Evolutionary conservation across 2,113 vertebrate species (phyloP).

Genomic region (Panthera uncia): DNA sequence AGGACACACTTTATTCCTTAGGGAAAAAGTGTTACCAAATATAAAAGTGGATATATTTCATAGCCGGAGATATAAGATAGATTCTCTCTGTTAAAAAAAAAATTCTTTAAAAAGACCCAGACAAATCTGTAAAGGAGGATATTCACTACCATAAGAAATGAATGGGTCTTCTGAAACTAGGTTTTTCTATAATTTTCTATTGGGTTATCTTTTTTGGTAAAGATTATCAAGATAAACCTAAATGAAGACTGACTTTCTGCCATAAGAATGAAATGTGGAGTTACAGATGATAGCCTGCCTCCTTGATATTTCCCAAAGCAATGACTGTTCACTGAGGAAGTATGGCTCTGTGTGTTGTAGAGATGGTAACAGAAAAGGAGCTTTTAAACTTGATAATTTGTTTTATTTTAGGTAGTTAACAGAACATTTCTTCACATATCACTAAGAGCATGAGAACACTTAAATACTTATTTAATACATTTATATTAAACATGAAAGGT

Average conservation of each 20-base stretch:
- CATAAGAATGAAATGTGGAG: not conserved
- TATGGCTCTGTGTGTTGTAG: not conserved
- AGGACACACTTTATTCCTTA: not conserved
- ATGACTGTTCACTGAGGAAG: not conserved
- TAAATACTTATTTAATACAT: constrained; percentile 35
- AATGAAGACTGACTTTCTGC: not conserved
- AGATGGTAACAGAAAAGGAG: not conserved
- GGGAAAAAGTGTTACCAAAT: not conserved
- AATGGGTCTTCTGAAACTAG: not conserved
- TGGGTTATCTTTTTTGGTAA: not conserved
- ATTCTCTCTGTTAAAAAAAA: not conserved
- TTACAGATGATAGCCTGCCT: not conserved
- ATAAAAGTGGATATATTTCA: not conserved
- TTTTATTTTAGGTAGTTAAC: constrained; percentile 50
- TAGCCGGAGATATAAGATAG: not conserved
- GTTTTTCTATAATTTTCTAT: not conserved
- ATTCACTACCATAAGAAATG: not conserved
- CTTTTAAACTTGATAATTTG: not conserved
- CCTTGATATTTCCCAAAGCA: not conserved
- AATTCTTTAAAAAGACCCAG: not conserved
- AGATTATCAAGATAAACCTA: not conserved
- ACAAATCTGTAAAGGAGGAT: not conserved
- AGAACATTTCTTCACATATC: constrained; percentile 15
- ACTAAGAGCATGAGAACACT: not conserved
- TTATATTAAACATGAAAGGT: constrained; percentile 44